Conservation (phyloP, 2,797 vertebrate species). For the Benthosema pterotum region DNA sequence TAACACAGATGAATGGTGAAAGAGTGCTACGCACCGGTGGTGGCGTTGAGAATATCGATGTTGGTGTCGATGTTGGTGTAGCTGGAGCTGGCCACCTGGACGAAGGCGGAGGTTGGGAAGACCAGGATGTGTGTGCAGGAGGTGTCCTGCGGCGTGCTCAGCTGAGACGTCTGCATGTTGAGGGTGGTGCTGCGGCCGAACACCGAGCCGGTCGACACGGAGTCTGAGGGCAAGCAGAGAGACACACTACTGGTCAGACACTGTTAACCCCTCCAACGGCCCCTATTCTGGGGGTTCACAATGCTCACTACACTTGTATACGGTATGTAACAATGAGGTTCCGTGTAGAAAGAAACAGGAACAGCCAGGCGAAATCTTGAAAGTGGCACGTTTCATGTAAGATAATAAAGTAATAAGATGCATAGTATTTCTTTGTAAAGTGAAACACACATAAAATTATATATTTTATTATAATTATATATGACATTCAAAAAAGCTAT, state of each 20-base stretch:
- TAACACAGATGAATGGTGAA: too few species aligned
- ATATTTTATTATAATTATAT: too few species aligned
- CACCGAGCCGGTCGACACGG: constrained; percentile 95
- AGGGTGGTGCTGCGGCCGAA: constrained; percentile 97
- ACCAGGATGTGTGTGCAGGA: constrained; percentile 98
- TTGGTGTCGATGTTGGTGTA: constrained; percentile 91
- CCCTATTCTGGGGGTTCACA: background rate
- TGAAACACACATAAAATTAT: too few species aligned
- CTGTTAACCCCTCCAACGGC: too few species aligned
- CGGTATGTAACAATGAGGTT: too few species aligned
- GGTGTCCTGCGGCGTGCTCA: constrained; percentile 97
- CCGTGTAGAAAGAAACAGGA: too few species aligned
- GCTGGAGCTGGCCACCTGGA: constrained; percentile 93
- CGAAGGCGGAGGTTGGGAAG: constrained; percentile 95
- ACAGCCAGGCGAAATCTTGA: too few species aligned
- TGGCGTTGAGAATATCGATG: constrained; percentile 94
- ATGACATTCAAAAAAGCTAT: too few species aligned
- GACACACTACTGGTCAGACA: background rate
- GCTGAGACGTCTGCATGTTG: constrained; percentile 97
- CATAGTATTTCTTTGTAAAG: too few species aligned
- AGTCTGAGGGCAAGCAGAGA: constrained; percentile 80
- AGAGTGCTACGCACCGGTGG: constrained; percentile 86
- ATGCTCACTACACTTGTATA: too few species aligned
- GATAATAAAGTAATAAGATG: too few species aligned
- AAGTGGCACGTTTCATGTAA: too few species aligned